Base-by-base conservation (phyloP, 1,140 invertebrate genomes). In the Magallana gigas region DNA sequence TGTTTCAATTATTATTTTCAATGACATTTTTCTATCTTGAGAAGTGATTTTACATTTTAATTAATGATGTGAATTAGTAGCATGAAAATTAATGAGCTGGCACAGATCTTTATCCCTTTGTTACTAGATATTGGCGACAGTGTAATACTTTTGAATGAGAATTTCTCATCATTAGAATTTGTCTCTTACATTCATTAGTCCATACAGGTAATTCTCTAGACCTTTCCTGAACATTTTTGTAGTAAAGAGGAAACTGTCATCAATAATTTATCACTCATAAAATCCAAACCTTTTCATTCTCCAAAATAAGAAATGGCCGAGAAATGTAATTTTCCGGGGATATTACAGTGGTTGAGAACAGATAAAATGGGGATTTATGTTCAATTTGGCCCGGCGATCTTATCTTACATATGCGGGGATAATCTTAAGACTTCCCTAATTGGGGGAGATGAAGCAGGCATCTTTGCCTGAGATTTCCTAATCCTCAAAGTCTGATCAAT, bases 311-410 rank as follows among this genome's bases (percentile, higher is more conserved):
- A 8, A 83, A 58, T 60, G 57, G 82, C 57, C 71, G n/a, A 84
- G 64, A 71, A 83, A 87, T 81, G 86, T 87, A 87, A 87, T 87
- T 87, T 87, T 83, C 81, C 1, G n/a, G 56, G 86, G 86, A 87
- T 87, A 84, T 87, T 83, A 58, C 56, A 64, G 86, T 84, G 62
- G 83, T 87, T 87, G 84, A 18, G 23, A 68, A 12, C 76, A 18
- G 81, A 81, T 87, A 81, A 87, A 56, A 62, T 29, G 8, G n/a
- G 81, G 86, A 87, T 87, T 87, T 58, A 84, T 64, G 81, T 87
- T 87, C 86, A 87, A 84, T 87, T 84, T 87, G 36, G 68, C 68
- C 82, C 48, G n/a, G 56, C 18, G 81, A 83, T 87, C 80, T 87
- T 87, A 84, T 84, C 82, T 84, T 87, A 59, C 76, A 76, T 64